These are phyloP conservation scores for Melipona beecheii DNA, from an alignment of 2,888 invertebrate species.

Conservation along the genomic window DNA sequence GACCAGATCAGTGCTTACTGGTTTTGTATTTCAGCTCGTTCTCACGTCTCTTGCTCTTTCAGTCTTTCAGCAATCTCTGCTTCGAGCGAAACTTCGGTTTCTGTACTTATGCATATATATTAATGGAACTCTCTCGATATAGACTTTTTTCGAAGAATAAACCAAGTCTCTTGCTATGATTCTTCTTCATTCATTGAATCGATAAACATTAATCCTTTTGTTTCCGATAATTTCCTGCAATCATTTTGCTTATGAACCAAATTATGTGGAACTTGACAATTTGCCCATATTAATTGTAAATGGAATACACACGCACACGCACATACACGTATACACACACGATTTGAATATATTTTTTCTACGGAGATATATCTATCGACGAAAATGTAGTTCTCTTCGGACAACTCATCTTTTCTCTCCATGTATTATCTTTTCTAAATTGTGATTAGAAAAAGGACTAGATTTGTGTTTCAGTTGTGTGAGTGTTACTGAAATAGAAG, in stretches of 20 bases:
- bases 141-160: conserved; percentile 32
- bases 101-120: conserved; percentile 8
- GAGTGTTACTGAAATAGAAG: not conserved
- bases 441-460: not conserved
- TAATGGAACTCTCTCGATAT: conserved; percentile 26
- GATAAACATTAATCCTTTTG: too few species aligned
- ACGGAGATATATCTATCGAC: too few species aligned
- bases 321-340: too few species aligned
- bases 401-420: not conserved
- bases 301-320: too few species aligned
- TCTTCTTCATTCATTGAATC: not conserved
- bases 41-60: conserved; percentile 62
- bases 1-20: conserved; percentile 82
- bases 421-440: not conserved
- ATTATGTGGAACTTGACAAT: not conserved
- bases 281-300: too few species aligned
- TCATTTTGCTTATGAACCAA: not conserved
- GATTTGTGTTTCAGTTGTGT: not conserved
- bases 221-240: too few species aligned
- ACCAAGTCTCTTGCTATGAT: conserved; percentile 1
- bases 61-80: conserved; percentile 58
- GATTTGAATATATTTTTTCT: too few species aligned
- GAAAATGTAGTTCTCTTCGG: too few species aligned
- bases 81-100: conserved; percentile 54
- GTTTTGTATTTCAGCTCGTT: conserved; percentile 78